These are phyloP conservation scores for Oreocharis arfaki DNA, from an alignment of 2,113 vertebrate genomes.

Conservation along the genomic window DNA sequence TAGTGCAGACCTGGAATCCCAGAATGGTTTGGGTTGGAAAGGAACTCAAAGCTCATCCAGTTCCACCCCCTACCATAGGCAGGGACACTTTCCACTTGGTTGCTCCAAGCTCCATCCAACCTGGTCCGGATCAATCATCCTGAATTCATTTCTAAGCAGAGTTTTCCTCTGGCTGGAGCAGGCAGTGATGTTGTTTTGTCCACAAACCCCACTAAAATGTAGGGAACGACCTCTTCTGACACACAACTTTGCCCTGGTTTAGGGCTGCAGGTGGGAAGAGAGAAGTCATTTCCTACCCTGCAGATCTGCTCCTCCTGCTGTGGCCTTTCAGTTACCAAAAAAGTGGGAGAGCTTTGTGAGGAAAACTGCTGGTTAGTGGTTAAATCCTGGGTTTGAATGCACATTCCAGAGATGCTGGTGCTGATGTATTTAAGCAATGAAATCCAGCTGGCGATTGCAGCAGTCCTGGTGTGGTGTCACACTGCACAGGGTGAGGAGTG, in stretches of 20 bases:
- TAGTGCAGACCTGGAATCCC: neutral
- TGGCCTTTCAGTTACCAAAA: neutral
- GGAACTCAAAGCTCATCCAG: neutral
- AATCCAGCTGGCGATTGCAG: neutral
- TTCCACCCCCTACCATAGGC: neutral
- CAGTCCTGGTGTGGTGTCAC: neutral
- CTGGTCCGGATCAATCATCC: neutral
- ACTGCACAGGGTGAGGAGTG: neutral
- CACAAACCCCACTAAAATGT: neutral
- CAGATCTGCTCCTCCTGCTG: neutral
- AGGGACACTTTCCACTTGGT: neutral
- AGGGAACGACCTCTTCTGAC: neutral
- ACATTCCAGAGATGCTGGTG: neutral
- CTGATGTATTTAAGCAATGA: neutral
- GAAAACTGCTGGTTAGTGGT: neutral
- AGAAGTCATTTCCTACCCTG: neutral
- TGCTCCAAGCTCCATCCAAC: neutral
- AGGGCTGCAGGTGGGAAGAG: neutral
- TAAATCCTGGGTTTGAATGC: neutral
- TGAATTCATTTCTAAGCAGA: neutral
- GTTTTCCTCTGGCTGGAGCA: neutral
- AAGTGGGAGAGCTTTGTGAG: neutral
- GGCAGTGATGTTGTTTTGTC: neutral
- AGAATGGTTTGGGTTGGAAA: neutral
- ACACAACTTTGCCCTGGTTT: fast-evolving